phyloP scores from a whole-genome alignment of 2,888 invertebrate species.

The Perizoma flavofasciatum region DNA sequence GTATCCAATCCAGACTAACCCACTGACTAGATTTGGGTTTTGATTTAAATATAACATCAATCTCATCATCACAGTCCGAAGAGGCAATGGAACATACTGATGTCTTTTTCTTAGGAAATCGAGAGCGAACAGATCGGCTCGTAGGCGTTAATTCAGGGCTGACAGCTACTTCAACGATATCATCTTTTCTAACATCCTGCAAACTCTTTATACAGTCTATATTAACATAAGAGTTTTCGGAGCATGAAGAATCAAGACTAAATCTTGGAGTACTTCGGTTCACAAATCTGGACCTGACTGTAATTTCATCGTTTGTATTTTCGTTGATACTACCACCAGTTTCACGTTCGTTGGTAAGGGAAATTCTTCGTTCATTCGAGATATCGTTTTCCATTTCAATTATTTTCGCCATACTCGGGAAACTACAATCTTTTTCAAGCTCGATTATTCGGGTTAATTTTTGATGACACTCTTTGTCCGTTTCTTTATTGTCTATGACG shows the following conservation, averaged over 20 bases:
- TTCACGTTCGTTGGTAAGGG: constrained; percentile 77
- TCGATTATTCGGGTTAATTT: constrained; percentile 71
- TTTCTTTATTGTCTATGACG: constrained; percentile 61
- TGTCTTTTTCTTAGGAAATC: constrained; percentile 78
- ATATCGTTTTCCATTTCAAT: constrained; percentile 81
- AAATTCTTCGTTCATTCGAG: constrained; percentile 78
- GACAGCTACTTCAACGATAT: constrained; percentile 57
- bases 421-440: constrained; percentile 69
- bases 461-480: constrained; percentile 63
- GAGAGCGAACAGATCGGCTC: constrained; percentile 69
- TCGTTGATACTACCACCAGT: constrained; percentile 70
- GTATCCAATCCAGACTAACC: constrained; percentile 83
- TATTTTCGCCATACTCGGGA: constrained; percentile 78
- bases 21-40: constrained; percentile 84
- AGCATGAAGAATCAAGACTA: constrained; percentile 82
- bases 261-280: constrained; percentile 76
- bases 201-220: constrained; percentile 81
- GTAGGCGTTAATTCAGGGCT: constrained; percentile 64
- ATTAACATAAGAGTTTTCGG: constrained; percentile 83
- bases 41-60: constrained; percentile 82
- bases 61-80: constrained; percentile 80
- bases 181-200: constrained; percentile 80
- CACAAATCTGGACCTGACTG: constrained; percentile 67
- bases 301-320: constrained; percentile 64
- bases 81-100: constrained; percentile 82